Evolutionary conservation across 1,140 invertebrate species (phyloP).

Genomic region (Rhopalosiphum maidis): DNA sequence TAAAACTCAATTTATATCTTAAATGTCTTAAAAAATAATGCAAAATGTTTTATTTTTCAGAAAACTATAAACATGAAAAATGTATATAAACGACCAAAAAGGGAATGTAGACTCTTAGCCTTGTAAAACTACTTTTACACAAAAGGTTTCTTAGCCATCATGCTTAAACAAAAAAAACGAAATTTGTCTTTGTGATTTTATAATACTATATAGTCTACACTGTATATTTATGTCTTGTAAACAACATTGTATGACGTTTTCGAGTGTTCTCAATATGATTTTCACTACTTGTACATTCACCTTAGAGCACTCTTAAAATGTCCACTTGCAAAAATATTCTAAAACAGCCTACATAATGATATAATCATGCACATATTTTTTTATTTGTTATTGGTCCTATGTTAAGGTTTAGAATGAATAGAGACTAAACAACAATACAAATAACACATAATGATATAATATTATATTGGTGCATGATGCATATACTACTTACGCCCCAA

Average conservation of each 20-base stretch:
- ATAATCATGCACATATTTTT: not conserved
- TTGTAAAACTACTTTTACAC: not conserved
- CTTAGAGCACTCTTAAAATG: not conserved
- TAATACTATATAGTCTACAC: not conserved
- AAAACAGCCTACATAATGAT: not conserved
- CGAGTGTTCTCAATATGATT: not conserved
- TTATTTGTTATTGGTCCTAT: not conserved
- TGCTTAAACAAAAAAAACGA: not conserved
- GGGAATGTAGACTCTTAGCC: not conserved
- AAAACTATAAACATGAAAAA: not conserved
- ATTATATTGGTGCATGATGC: not conserved
- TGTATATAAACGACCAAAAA: not conserved
- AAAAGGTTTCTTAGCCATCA: not conserved
- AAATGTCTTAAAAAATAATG: not conserved
- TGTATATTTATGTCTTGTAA: not conserved
- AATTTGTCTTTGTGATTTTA: not conserved
- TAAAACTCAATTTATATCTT: not conserved
- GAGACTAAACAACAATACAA: not conserved
- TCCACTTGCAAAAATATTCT: not conserved
- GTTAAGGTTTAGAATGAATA: not conserved
- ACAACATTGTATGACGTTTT: not conserved
- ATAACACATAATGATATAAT: not conserved
- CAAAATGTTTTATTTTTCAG: not conserved
- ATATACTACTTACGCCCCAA: not conserved
- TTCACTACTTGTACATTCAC: not conserved